Evolutionary conservation across 2,113 vertebrate genomes (phyloP).

Genomic region (Tautogolabrus adspersus): DNA sequence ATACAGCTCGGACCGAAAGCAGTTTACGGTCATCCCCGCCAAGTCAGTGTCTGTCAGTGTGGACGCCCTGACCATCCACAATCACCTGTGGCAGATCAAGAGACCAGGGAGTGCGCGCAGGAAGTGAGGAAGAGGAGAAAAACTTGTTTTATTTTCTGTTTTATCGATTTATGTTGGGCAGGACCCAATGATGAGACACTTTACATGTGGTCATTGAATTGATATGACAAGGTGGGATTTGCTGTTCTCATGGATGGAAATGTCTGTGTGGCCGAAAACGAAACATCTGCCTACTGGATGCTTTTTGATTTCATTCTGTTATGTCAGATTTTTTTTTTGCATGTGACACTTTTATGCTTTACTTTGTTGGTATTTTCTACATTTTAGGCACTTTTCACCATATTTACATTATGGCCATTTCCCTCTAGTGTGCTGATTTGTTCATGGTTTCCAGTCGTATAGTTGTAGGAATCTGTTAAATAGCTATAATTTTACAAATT

Average conservation of each 20-base stretch:
- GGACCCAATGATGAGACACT: constrained; percentile 64
- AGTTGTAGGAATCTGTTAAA: not conserved
- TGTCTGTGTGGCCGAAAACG: constrained; percentile 4
- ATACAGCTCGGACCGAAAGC: constrained; percentile 97
- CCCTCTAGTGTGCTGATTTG: not conserved
- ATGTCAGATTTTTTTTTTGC: constrained; percentile 69
- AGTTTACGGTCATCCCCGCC: constrained; percentile 94
- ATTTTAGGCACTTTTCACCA: constrained; percentile 56
- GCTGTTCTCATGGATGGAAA: constrained; percentile 4
- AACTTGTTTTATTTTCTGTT: constrained; percentile 27
- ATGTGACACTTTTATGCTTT: constrained; percentile 77
- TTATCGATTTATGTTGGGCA: constrained; percentile 59
- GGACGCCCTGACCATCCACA: constrained; percentile 96
- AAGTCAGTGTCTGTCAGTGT: constrained; percentile 96
- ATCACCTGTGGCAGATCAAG: constrained; percentile 95
- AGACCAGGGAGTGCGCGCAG: constrained; percentile 90
- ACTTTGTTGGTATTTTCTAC: constrained; percentile 56
- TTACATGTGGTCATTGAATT: constrained; percentile 14
- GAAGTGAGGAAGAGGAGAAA: constrained; percentile 70
- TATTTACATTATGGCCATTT: too few relatives aligned
- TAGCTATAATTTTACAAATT: too few relatives aligned
- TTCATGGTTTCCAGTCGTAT: not conserved
- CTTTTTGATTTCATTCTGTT: constrained; percentile 47
- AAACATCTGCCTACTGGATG: constrained; percentile 40
- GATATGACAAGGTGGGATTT: not conserved